A percentile compares a stretch with the other conserved stretches of the same genome.
Conservation (phyloP, 2,888 invertebrate genomes). For the Volucella bombylans region DNA sequence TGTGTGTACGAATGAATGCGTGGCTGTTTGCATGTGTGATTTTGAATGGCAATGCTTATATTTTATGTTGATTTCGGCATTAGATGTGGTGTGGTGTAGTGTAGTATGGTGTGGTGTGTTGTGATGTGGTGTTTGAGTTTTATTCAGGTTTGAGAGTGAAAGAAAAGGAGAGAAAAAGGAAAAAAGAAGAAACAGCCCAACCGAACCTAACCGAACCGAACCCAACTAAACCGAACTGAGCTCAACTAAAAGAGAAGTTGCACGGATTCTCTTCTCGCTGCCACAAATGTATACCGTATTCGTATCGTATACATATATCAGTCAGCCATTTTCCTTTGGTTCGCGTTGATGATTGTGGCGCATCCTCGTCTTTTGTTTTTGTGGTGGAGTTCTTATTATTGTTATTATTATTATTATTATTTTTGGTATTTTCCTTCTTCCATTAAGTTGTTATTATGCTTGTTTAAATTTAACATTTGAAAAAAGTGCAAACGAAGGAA, state of each 20-base stretch:
- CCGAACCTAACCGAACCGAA: constrained; percentile 12
- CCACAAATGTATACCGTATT: constrained; percentile 1
- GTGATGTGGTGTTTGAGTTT: constrained; percentile 43
- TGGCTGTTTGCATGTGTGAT: constrained; percentile 29
- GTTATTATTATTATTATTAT: constrained; percentile 47
- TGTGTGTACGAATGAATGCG: not conserved
- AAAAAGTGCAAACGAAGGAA: not conserved
- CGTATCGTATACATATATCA: constrained; percentile 75
- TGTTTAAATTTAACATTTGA: not conserved
- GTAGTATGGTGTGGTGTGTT: no score
- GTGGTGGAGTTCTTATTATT: constrained; percentile 61
- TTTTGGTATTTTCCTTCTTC: constrained; percentile 35
- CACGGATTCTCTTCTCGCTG: constrained; percentile 60
- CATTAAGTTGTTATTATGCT: constrained; percentile 31
- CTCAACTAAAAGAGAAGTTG: constrained; percentile 54
- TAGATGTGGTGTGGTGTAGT: constrained; percentile 41
- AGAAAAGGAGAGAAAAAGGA: constrained; percentile 44
- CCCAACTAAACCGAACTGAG: no score
- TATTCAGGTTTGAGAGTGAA: constrained; percentile 48
- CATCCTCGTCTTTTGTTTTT: constrained; percentile 62
- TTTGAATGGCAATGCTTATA: constrained; percentile 37
- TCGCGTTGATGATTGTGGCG: constrained; percentile 76
- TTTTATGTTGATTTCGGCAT: constrained; percentile 46
- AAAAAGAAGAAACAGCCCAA: constrained; percentile 39
- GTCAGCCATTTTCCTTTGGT: constrained; percentile 81